Percentiles rank a stretch among this genome's conserved stretches.
Conservation (phyloP, 2,888 invertebrate genomes). For the Rhingia campestris region DNA sequence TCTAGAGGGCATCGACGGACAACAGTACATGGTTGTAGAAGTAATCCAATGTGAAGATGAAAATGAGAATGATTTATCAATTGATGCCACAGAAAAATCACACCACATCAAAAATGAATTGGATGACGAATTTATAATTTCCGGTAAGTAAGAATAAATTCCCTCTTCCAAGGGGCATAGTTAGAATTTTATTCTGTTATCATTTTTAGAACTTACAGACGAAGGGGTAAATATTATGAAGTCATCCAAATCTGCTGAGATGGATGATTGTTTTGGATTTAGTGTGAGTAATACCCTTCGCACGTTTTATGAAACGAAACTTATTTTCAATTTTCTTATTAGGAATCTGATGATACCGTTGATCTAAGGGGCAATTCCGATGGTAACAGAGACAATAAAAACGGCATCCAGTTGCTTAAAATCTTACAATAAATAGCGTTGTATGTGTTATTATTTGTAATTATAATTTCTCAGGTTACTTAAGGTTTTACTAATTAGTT, state of each 20-base stretch:
- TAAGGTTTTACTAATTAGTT: slow-evolving; percentile 34
- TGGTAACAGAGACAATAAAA: slow-evolving; percentile 45
- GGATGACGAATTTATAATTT: slow-evolving; percentile 55
- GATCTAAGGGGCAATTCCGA: slow-evolving; percentile 10
- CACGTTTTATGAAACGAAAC: not conserved
- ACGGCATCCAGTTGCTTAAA: slow-evolving; percentile 50
- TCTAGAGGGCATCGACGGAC: slow-evolving; percentile 89
- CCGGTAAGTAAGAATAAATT: slow-evolving; percentile 75
- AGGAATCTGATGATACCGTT: slow-evolving; percentile 30
- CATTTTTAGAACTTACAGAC: slow-evolving; percentile 47
- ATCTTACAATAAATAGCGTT: slow-evolving; percentile 39
- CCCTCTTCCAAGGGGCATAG: slow-evolving; percentile 19
- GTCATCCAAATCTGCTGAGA: slow-evolving; percentile 59
- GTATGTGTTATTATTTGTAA: not conserved
- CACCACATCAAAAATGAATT: slow-evolving; percentile 57
- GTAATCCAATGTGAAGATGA: slow-evolving; percentile 91
- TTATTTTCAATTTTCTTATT: not conserved
- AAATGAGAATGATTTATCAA: slow-evolving; percentile 83
- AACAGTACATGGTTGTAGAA: slow-evolving; percentile 94
- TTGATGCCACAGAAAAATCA: not conserved
- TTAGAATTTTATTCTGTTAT: slow-evolving; percentile 18
- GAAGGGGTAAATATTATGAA: slow-evolving; percentile 59
- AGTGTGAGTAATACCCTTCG: slow-evolving; percentile 75
- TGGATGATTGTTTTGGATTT: slow-evolving; percentile 80
- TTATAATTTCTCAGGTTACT: slow-evolving; percentile 65